Evolutionary conservation across 2,113 vertebrate genomes (phyloP).

Genomic region (Oryzias celebensis): DNA sequence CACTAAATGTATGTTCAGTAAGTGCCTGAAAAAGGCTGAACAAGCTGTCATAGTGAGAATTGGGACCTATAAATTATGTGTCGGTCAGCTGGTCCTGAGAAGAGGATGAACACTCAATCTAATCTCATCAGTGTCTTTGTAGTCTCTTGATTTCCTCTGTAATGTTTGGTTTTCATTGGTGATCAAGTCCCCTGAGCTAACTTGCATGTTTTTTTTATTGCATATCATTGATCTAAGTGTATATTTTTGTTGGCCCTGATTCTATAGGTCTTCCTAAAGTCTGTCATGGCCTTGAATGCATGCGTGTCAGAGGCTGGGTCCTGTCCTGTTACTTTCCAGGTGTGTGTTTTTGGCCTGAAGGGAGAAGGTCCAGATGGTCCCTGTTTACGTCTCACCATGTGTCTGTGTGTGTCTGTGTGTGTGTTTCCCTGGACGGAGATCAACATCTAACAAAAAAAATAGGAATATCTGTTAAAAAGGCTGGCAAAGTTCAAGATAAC

Average conservation of each 20-base stretch:
- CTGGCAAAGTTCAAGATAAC: background rate
- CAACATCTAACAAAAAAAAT: background rate
- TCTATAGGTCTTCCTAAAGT: background rate
- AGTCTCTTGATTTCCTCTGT: slow-evolving; percentile 22
- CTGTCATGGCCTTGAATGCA: background rate
- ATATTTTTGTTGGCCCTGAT: background rate
- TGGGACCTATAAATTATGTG: slow-evolving; percentile 43
- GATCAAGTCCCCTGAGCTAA: slow-evolving; percentile 24
- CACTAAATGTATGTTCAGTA: background rate
- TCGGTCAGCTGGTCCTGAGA: slow-evolving; percentile 45
- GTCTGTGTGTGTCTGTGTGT: slow-evolving; percentile 15
- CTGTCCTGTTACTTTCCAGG: slow-evolving; percentile 58
- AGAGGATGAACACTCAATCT: slow-evolving; percentile 6
- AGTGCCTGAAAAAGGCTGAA: slow-evolving; percentile 14
- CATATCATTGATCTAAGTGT: slow-evolving; percentile 9
- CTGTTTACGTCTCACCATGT: slow-evolving; percentile 25
- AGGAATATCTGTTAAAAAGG: slow-evolving; percentile 12
- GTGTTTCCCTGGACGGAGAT: slow-evolving; percentile 33
- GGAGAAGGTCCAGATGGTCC: slow-evolving; percentile 59
- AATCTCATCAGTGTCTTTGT: background rate
- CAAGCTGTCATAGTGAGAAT: slow-evolving; percentile 17
- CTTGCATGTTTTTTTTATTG: slow-evolving; percentile 1
- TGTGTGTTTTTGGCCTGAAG: slow-evolving; percentile 61
- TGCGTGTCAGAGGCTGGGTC: slow-evolving; percentile 36
- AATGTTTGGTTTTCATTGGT: slow-evolving; percentile 10